Evolutionary conservation across 2,888 invertebrate genomes (phyloP), one percentile per base, ranked within the genome.

Genomic region (Leptura quadrifasciata): DNA sequence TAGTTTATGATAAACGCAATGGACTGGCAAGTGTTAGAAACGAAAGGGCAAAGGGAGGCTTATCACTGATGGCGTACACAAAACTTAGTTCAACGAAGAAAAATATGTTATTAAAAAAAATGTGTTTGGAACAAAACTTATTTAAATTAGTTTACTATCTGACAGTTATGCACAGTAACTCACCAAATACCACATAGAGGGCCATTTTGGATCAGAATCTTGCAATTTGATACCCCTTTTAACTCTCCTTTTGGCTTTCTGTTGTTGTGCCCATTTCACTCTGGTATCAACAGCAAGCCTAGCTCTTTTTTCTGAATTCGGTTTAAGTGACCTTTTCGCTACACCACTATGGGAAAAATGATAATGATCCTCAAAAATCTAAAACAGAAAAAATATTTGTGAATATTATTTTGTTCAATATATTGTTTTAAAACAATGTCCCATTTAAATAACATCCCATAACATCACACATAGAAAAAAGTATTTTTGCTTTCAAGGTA

Each of bases 121-220:
- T n/a, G n/a, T n/a, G n/a, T n/a, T n/a, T n/a, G n/a, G n/a, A n/a
- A n/a, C n/a, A n/a, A n/a, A n/a, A n/a, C n/a, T n/a, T n/a, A n/a
- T n/a, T n/a, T n/a, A n/a, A n/a, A n/a, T 57, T 17, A 9, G 9
- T 17, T 18, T 17, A 55, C 27, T 31, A 31, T 31, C 6, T 31
- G 71, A 76, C 61, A 61, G 4, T 12, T 39, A 27, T 8, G 9
- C 57, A 2, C 21, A 52, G 6, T 12, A 74, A 70, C 81, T 94
- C 91, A 98, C 98, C 93, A 98, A 91, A 91, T 98, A 98, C 98
- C 98, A 98, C 97, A 97, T 98, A 84, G 94, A 94, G 47, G 95
- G 93, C 98, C 98, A 98, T 90, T 95, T 94, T 39, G 96, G 96
- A 90, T 98, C 98, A 87, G 88, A 87, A 80, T 88, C 90, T 86